phyloP scores from a whole-genome alignment of 2,113 vertebrate species.

The Octodon degus region DNA sequence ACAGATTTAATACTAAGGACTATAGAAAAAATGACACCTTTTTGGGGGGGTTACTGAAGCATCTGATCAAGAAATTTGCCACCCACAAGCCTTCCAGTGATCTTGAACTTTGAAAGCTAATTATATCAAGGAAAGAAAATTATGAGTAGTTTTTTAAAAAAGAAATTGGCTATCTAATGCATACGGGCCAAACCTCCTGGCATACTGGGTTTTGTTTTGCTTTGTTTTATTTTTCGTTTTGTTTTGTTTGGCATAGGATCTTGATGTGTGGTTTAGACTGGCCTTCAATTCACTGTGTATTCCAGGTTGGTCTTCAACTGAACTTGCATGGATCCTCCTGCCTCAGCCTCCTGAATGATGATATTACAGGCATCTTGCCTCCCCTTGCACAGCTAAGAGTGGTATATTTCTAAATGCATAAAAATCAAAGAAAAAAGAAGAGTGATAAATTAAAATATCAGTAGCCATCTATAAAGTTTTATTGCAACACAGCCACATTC shows the following conservation, averaged over 20 bases:
- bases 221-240: background rate
- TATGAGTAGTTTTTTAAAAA: background rate
- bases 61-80: background rate
- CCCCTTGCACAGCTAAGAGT: background rate
- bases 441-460: constrained; percentile 23
- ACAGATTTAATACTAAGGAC: constrained; percentile 23
- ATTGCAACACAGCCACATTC: background rate
- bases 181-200: background rate
- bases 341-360: background rate
- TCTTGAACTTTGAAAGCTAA: constrained; percentile 51
- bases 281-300: background rate
- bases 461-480: constrained; percentile 57
- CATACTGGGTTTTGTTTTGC: background rate
- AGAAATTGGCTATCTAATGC: background rate
- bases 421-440: background rate
- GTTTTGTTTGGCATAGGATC: background rate
- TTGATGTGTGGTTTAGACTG: background rate
- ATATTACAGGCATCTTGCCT: background rate
- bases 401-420: constrained; percentile 26
- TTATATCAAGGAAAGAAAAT: constrained; percentile 15
- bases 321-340: background rate
- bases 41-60: constrained; percentile 22
- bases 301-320: background rate
- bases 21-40: background rate
- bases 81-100: constrained; percentile 7